A percentile compares a stretch with the other conserved stretches of the same genome.
Conservation (phyloP, 35 echinoderm and acorn worm species). For the Strongylocentrotus purpuratus region DNA sequence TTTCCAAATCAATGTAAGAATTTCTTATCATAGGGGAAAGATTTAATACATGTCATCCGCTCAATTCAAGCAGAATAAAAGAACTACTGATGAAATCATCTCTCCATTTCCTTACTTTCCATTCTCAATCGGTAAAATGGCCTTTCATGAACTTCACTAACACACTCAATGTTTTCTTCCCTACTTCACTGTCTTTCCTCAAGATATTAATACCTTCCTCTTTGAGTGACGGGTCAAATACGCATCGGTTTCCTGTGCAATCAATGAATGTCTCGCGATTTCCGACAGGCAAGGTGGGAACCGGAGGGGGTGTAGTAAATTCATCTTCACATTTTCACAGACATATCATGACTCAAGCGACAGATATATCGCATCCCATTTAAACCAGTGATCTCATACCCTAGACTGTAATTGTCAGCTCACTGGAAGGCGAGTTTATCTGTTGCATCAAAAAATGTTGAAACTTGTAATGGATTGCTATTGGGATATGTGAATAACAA, state of each 20-base stretch:
- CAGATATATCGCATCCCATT: not conserved
- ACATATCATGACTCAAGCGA: not conserved
- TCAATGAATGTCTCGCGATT: not conserved
- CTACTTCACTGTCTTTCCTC: not conserved
- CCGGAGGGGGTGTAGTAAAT: not conserved
- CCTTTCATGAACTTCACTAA: not conserved
- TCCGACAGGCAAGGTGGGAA: not conserved
- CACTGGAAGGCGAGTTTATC: not conserved
- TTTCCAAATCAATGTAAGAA: not conserved
- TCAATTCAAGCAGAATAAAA: not conserved
- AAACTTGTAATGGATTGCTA: not conserved
- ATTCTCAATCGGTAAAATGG: not conserved
- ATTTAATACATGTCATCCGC: not conserved
- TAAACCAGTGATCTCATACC: not conserved
- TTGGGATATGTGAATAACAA: not conserved
- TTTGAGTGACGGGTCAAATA: not conserved
- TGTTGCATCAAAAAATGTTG: not conserved
- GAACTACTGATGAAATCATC: not conserved
- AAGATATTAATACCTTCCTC: slow-evolving; percentile 12
- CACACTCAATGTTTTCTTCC: not conserved
- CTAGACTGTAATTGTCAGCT: not conserved
- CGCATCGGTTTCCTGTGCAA: not conserved
- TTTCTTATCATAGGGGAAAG: not conserved
- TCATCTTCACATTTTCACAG: not conserved
- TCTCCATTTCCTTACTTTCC: not conserved